phyloP scores from a whole-genome alignment of 1,140 invertebrate species.

The Tetranychus cinnabarinus region DNA sequence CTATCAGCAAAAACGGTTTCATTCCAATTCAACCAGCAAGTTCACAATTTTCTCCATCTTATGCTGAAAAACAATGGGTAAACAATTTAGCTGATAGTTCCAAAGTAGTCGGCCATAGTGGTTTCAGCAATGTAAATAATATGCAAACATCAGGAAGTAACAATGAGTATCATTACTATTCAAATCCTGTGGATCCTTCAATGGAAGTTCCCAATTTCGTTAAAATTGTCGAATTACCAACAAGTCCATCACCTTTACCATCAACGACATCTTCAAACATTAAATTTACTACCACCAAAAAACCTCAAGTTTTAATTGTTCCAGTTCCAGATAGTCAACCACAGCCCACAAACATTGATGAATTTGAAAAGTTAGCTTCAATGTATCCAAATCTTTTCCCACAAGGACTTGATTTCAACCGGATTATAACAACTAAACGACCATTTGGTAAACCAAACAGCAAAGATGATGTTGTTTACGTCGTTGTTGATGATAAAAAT shows the following conservation, averaged over 20 bases:
- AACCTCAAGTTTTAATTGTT: not conserved
- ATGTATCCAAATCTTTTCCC: conserved; percentile 5
- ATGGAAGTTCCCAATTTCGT: not conserved
- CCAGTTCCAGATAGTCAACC: conserved; percentile 6
- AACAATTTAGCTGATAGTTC: too few species aligned
- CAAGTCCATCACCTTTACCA: not conserved
- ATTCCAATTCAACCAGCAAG: not conserved
- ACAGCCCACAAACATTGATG: not conserved
- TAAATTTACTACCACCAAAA: not conserved
- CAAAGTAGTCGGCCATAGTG: not conserved
- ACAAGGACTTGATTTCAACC: not conserved
- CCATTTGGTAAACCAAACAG: not conserved
- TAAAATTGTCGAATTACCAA: not conserved
- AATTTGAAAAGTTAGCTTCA: not conserved
- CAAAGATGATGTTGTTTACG: not conserved
- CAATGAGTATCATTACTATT: not conserved
- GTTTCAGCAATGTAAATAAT: not conserved
- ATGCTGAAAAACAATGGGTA: not conserved
- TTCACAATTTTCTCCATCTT: not conserved
- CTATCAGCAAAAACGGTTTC: not conserved
- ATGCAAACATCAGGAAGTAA: not conserved
- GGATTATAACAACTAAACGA: not conserved
- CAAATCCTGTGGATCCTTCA: not conserved
- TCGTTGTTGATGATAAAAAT: not conserved
- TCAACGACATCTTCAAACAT: not conserved